phyloP scores from a whole-genome alignment of 2,888 invertebrate species.

The Bhutanitis thaidina region DNA sequence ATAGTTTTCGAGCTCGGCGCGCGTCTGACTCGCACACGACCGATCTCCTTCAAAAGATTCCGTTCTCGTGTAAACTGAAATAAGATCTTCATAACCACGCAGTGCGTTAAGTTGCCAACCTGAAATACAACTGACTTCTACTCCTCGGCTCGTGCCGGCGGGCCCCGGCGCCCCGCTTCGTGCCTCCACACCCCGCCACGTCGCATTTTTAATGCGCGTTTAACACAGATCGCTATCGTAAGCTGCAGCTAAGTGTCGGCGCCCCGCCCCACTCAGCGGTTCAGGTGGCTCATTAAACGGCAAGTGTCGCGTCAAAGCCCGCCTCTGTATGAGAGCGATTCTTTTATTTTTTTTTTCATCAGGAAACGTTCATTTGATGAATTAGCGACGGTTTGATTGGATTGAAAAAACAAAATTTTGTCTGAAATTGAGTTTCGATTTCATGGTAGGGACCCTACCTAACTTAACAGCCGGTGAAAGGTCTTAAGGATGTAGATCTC shows the following conservation, averaged over 20 bases:
- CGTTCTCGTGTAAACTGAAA: no score
- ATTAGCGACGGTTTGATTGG: constrained; percentile 6
- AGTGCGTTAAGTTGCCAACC: no score
- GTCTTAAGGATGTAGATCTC: no score
- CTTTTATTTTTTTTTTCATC: constrained; percentile 4
- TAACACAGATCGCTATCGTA: constrained; percentile 49
- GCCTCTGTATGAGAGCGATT: constrained; percentile 11
- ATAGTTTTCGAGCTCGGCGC: no score
- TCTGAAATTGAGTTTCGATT: no score
- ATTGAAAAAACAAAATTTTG: not conserved
- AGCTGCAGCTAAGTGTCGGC: constrained; percentile 40
- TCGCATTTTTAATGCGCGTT: constrained; percentile 49
- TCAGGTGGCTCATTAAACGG: constrained; percentile 58
- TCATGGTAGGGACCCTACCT: no score
- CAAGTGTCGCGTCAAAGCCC: constrained; percentile 57
- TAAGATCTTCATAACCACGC: no score
- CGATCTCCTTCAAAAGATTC: no score
- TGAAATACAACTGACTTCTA: not conserved
- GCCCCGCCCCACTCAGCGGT: constrained; percentile 31
- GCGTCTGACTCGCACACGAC: no score
- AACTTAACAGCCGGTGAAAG: no score
- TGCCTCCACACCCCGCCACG: constrained; percentile 3
- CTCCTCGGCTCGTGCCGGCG: not conserved
- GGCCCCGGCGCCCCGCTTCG: not conserved
- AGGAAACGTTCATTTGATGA: constrained; percentile 11